Conservation (phyloP, 2,113 vertebrate species). For the Mustela nigripes region DNA sequence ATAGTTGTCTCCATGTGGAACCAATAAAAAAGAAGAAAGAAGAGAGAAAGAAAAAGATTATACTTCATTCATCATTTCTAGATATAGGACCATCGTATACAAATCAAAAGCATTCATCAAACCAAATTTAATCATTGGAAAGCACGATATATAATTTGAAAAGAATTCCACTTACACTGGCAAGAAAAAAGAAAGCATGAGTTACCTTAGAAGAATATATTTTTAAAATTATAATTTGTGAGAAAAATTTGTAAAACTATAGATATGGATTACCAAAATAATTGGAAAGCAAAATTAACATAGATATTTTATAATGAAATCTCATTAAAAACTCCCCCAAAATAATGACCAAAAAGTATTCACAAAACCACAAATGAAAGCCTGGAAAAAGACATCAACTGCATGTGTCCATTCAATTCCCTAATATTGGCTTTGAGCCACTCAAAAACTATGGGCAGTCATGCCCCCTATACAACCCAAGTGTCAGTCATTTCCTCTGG, state of each 20-base stretch:
- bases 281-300: background rate
- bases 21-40: background rate
- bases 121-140: background rate
- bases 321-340: background rate
- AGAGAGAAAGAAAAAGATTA: background rate
- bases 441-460: background rate
- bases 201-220: background rate
- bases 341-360: background rate
- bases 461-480: fast-evolving
- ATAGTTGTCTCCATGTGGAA: background rate
- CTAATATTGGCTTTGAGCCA: background rate
- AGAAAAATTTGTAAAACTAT: background rate
- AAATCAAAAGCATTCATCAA: background rate
- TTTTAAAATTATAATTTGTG: background rate
- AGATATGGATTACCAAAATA: background rate
- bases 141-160: background rate
- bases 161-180: background rate
- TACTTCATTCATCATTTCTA: background rate
- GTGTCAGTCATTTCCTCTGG: fast-evolving
- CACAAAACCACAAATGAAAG: background rate
- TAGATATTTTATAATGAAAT: background rate
- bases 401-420: background rate
- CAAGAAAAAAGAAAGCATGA: background rate
- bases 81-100: background rate
- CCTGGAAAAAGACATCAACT: background rate